Evolutionary conservation across 2,797 vertebrate genomes (phyloP), one percentile per base, ranked within the genome.

Genomic region (Thripadectes ignobilis): DNA sequence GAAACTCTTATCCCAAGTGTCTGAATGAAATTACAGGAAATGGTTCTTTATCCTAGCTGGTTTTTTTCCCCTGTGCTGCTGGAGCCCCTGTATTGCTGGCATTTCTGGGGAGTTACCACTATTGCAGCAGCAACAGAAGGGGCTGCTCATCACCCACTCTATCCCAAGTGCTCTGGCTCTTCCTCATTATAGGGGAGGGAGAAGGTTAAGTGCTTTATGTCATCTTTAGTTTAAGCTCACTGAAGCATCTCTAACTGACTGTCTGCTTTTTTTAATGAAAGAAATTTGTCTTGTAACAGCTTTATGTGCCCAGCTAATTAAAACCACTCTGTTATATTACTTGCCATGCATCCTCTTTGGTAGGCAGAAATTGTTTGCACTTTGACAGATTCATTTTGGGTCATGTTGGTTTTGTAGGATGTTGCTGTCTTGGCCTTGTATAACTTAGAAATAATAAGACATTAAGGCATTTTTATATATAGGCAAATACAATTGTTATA

Each of bases 241-340:
- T 74, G 89, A 73, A 90, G 82, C 82, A 63, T 83, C 89, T 91
- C 85, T 89, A 89, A 89, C 54, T 86, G 57, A 73, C 79, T 89
- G 58, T 36, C 79, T 92, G 88, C 73, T 73, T 91, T 92, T 92
- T 94, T 92, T 79, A 92, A 94, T 97, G 94, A 95, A 96, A 90
- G 82, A 93, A 91, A 92, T 91, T 94, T 92, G 73, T 96, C 92
- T 90, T 86, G 45, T 73, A 88, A 43, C 76, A 93, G 91, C 85
- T 93, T 93, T 66, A 61, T 96, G n/a, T 92, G 76, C 82, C 89
- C 83, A 86, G 61, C 89, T 96, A 96, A 95, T 96, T 96, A 95
- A 96, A 94, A 54, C 57, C 46, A 46, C 66, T 92, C 66, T 49
- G 32, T 85, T 91, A 71, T 78, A 76, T 92, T 91, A 45, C 74